Percentiles rank a stretch among this genome's conserved stretches.
phyloP scores from a whole-genome alignment of 2,888 invertebrate genomes.

The Steinernema hermaphroditum region DNA sequence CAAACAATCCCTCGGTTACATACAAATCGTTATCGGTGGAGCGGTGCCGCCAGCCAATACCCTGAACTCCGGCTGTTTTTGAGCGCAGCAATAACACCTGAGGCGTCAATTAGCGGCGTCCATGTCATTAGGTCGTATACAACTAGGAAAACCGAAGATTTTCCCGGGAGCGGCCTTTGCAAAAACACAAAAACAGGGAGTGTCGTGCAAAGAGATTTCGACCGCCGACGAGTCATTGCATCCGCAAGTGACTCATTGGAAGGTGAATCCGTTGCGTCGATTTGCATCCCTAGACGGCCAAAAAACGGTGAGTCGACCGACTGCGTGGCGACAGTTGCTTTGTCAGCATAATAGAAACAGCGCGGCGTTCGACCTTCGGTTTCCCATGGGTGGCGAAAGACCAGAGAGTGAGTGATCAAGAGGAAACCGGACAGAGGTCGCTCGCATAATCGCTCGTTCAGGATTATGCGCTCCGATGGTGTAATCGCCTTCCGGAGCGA shows the following conservation, averaged over 20 bases:
- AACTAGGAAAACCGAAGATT: no score
- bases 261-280: neutral
- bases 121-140: no score
- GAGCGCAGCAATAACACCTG: neutral
- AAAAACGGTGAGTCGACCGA: neutral
- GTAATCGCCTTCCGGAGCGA: no score
- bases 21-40: neutral
- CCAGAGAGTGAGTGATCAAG: neutral
- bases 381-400: neutral
- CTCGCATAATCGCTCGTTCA: neutral
- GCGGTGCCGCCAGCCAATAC: neutral
- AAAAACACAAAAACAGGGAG: no score
- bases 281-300: neutral
- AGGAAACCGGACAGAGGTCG: neutral
- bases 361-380: slow-evolving; percentile 6
- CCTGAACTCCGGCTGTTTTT: neutral
- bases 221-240: neutral
- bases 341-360: slow-evolving; percentile 9
- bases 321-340: slow-evolving; percentile 19
- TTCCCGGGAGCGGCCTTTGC: no score
- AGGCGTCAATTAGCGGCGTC: neutral
- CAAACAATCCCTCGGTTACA: neutral
- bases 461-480: neutral
- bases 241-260: neutral
- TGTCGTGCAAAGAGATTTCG: no score